Conservation (phyloP, 1,140 invertebrate species). For the Eulimnadia texana region DNA sequence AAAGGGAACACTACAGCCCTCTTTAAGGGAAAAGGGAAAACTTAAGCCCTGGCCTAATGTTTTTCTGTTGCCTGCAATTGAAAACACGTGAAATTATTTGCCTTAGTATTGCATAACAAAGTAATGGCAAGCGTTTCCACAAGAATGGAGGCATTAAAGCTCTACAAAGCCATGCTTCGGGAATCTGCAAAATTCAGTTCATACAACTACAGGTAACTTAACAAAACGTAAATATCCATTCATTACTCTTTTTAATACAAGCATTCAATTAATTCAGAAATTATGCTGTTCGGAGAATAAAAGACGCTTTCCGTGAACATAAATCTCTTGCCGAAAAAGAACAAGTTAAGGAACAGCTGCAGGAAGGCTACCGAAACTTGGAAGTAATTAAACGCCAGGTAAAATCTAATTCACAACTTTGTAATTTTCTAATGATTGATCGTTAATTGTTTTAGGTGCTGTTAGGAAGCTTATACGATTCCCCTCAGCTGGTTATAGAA, state of each 20-base stretch:
- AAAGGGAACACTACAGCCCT: too few species aligned
- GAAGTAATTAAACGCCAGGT: constrained; percentile 10
- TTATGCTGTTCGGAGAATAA: constrained; percentile 3
- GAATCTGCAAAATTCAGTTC: constrained; percentile 2
- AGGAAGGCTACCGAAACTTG: constrained; percentile 4
- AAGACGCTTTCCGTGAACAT: constrained; percentile 6
- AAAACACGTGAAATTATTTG: too few species aligned
- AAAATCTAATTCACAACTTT: background rate
- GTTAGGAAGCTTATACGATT: background rate
- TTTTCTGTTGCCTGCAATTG: too few species aligned
- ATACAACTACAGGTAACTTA: constrained; percentile 12
- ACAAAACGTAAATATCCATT: background rate
- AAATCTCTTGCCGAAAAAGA: background rate
- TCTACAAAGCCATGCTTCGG: constrained; percentile 1
- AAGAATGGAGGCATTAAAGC: constrained; percentile 2
- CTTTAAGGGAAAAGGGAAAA: too few species aligned
- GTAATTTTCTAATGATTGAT: background rate
- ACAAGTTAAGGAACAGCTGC: background rate
- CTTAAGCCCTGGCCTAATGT: too few species aligned
- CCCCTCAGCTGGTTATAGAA: background rate
- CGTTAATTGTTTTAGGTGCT: background rate
- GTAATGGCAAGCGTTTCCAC: background rate
- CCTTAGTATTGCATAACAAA: too few species aligned
- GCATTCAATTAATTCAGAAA: too few species aligned
- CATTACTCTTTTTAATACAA: background rate